Base-by-base conservation (phyloP, 2,888 invertebrate species). In the Ophion ellenae region DNA sequence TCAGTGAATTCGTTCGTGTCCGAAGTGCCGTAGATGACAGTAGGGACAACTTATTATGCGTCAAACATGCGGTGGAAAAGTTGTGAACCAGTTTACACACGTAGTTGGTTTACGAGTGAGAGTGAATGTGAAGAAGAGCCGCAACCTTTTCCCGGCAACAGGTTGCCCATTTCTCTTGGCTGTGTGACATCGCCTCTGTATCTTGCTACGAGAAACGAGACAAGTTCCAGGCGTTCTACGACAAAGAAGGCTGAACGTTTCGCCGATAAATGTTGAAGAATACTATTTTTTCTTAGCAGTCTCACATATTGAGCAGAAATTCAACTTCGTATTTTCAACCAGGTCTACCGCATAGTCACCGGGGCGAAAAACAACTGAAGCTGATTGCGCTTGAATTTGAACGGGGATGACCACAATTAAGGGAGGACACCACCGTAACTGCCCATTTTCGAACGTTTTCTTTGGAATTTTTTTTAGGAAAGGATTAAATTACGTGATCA, bases 141-240 rank as follows among this genome's bases (percentile, higher is more conserved):
- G 45, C n/a, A 28, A 57, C 28, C n/a, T 57, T 17, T 70, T 32
- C 47, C 66, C 66, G 69, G 83, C 85, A 86, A 86, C 85, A 86
- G 85, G 85, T 86, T 80, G 85, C 85, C 76, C 83, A 73, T 86
- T 73, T 71, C 73, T 74, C 81, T 28, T 4, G 3, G 45, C 74
- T 78, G 73, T 82, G 80, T 75, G 84, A 84, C 80, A 79, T 76
- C 66, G 28, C 53, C 47, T 45, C 61, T n/a, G 11, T 17, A 20
- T 66, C 36, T 69, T 53, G 14, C 17, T 53, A 53, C 17, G 53
- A 17, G 53, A 17, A 17, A 17, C 5, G 2, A 17, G 53, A 17
- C 17, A 53, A 53, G 17, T 47, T 47, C 47, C 14, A 47, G 11
- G 11, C 47, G 47, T 47, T 47, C 47, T 4, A 14, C 14, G 14